A percentile compares a stretch with the other conserved stretches of the same genome.
phyloP scores from a whole-genome alignment of 2,797 vertebrate species.

The Enteromius afrohamiltoni region DNA sequence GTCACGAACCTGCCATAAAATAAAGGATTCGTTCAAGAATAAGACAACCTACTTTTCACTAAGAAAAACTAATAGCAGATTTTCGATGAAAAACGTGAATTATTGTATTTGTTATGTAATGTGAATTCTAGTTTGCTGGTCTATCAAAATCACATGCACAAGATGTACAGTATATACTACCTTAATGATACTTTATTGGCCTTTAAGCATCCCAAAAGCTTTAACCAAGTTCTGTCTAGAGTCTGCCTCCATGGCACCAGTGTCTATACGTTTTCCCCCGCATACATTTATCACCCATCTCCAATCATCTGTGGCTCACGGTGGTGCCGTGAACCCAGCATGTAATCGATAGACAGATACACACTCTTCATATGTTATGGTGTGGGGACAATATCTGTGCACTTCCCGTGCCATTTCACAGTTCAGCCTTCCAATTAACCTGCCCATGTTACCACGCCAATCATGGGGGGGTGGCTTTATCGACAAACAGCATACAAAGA shows the following conservation, averaged over 20 bases:
- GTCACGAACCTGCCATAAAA: neutral
- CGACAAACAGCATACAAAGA: constrained; percentile 84
- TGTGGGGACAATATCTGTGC: constrained; percentile 77
- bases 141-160: neutral
- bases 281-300: constrained; percentile 81
- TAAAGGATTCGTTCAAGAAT: neutral
- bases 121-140: neutral
- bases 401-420: constrained; percentile 83
- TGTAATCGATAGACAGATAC: constrained; percentile 82
- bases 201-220: neutral
- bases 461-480: constrained; percentile 80
- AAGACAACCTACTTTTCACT: neutral
- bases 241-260: neutral
- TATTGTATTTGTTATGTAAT: too few relatives aligned
- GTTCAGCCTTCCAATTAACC: constrained; percentile 89
- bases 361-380: constrained; percentile 78
- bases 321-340: constrained; percentile 75
- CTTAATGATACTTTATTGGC: neutral
- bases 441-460: constrained; percentile 84
- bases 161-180: neutral
- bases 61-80: neutral
- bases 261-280: constrained; percentile 49
- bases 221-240: constrained; percentile 7
- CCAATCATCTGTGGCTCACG: constrained; percentile 81
- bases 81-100: neutral